A percentile compares a stretch with the other conserved stretches of the same genome.
Evolutionary conservation across 2,888 invertebrate genomes (phyloP).

Genomic region (Caenorhabditis panamensis): DNA sequence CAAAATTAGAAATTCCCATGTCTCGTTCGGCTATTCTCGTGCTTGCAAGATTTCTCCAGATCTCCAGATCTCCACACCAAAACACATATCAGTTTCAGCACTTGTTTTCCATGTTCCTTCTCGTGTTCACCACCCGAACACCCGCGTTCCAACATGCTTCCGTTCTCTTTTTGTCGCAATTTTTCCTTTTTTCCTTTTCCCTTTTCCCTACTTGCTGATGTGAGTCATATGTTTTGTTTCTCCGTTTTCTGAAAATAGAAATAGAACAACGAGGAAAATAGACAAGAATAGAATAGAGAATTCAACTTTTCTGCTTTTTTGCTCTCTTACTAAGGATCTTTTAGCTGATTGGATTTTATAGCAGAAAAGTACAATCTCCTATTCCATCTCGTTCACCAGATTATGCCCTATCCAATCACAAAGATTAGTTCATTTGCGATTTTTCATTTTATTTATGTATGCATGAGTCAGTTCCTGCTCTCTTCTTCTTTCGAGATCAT

Average conservation of each 20-base stretch:
- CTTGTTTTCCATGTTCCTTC: slow-evolving; percentile 11
- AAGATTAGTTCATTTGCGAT: slow-evolving; percentile 3
- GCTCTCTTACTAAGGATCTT: neutral
- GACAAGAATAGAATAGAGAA: neutral
- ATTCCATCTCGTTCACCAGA: neutral
- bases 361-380: neutral
- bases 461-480: neutral
- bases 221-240: slow-evolving; percentile 27
- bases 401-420: neutral
- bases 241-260: slow-evolving; percentile 1
- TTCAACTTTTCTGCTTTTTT: too few relatives aligned
- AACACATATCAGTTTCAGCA: slow-evolving; percentile 20
- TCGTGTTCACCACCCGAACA: too few relatives aligned
- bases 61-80: neutral
- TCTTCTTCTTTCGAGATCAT: neutral
- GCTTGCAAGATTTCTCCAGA: neutral
- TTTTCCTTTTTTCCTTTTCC: slow-evolving; percentile 7
- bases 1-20: neutral
- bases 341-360: neutral
- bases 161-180: slow-evolving; percentile 3
- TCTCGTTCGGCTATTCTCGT: neutral
- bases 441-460: neutral
- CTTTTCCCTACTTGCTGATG: slow-evolving; percentile 18
- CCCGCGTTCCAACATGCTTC: too few relatives aligned
- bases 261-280: neutral